phyloP scores from a whole-genome alignment of 2,888 invertebrate genomes.

The Hyles lineata region DNA sequence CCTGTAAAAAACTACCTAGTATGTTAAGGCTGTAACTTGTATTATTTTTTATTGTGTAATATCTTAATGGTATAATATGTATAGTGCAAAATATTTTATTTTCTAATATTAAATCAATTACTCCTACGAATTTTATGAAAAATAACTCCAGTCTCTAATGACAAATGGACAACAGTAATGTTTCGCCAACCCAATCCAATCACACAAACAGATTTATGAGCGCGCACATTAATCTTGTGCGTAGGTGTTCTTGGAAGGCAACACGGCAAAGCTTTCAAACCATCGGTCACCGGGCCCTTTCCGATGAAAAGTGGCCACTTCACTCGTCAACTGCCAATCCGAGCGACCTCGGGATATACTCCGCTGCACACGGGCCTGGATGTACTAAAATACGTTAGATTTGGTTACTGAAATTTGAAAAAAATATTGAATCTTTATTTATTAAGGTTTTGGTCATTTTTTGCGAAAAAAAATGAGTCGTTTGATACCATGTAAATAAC shows the following conservation, averaged over 20 bases:
- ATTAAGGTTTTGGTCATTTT: too few species aligned
- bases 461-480: too few species aligned
- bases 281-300: constrained; percentile 78
- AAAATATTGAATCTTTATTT: too few species aligned
- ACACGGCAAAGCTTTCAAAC: constrained; percentile 81
- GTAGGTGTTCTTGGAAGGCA: constrained; percentile 62
- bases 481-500: too few species aligned
- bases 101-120: too few species aligned
- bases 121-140: too few species aligned
- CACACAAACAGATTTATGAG: constrained; percentile 29
- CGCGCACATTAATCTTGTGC: constrained; percentile 35
- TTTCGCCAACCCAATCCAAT: constrained; percentile 5
- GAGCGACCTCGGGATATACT: constrained; percentile 53
- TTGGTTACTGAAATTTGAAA: background rate
- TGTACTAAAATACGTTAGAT: constrained; percentile 30
- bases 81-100: too few species aligned
- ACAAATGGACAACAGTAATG: background rate
- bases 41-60: too few species aligned
- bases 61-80: too few species aligned
- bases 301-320: constrained; percentile 81
- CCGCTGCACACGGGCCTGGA: constrained; percentile 48
- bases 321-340: constrained; percentile 80
- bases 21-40: too few species aligned
- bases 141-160: background rate
- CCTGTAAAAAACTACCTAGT: too few species aligned